phyloP scores from a whole-genome alignment of 2,797 vertebrate species.

The Pseudopleuronectes americanus region DNA sequence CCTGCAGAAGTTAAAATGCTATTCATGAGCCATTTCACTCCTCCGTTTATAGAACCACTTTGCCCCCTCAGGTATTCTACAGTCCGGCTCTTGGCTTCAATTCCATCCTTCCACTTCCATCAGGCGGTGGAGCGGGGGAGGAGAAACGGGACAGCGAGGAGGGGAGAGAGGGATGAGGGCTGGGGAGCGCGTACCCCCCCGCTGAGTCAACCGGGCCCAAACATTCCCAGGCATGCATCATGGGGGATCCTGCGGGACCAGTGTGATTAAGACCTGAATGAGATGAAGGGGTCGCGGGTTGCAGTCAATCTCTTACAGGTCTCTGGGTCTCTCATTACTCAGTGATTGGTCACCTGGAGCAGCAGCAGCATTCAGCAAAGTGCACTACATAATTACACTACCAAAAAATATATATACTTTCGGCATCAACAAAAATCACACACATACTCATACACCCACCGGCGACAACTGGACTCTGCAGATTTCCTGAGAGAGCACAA shows the following conservation, averaged over 20 bases:
- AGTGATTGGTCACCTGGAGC: conserved; percentile 77
- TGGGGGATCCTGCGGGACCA: conserved; percentile 45
- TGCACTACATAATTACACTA: conserved; percentile 73
- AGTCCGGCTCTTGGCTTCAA: conserved; percentile 59
- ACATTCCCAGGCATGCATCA: conserved; percentile 66
- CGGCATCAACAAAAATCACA: conserved; percentile 31
- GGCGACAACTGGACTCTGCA: conserved; percentile 53
- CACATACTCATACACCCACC: conserved; percentile 52
- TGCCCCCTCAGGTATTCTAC: conserved; percentile 55
- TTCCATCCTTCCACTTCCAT: conserved; percentile 59
- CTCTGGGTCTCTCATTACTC: conserved; percentile 70
- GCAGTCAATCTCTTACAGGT: conserved; percentile 73
- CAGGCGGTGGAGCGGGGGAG: conserved; percentile 22
- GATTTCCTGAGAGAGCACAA: conserved; percentile 50
- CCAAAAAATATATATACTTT: conserved; percentile 45
- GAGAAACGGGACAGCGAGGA: conserved; percentile 18
- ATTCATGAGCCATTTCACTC: conserved; percentile 68
- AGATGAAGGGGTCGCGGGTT: conserved; percentile 56
- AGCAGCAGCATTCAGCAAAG: conserved; percentile 54
- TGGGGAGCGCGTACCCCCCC: conserved; percentile 35
- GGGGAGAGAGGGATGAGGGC: conserved; percentile 52
- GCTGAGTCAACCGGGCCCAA: conserved; percentile 57
- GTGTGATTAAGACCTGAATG: conserved; percentile 72
- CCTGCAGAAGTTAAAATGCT: conserved; percentile 62
- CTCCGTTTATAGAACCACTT: conserved; percentile 64